Conservation (phyloP, 2,113 vertebrate genomes). For the Otocyon megalotis region DNA sequence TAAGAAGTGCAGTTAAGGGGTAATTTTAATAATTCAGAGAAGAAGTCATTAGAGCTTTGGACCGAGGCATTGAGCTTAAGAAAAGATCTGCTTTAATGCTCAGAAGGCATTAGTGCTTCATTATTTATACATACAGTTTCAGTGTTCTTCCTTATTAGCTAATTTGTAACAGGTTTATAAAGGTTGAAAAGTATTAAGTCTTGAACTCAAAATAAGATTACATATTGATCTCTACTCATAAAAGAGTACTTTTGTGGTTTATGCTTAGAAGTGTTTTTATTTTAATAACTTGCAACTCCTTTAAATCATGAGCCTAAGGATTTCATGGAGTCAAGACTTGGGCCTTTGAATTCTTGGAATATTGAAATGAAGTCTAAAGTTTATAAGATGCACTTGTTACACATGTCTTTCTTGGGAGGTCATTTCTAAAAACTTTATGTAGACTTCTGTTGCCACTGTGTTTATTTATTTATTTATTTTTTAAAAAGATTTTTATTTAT, state of each 20-base stretch:
- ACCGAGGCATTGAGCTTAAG: background rate
- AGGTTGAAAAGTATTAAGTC: slow-evolving; percentile 31
- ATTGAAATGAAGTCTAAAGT: background rate
- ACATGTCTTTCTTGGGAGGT: background rate
- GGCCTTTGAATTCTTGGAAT: slow-evolving; percentile 2
- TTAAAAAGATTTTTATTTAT: too few species aligned
- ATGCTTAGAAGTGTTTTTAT: slow-evolving; percentile 25
- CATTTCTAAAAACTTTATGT: slow-evolving; percentile 18
- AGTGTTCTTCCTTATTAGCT: background rate
- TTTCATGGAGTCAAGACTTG: slow-evolving; percentile 27
- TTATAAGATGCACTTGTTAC: background rate
- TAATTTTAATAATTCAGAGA: slow-evolving; percentile 45
- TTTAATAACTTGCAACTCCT: slow-evolving; percentile 29
- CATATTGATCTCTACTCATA: background rate
- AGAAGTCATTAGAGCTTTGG: background rate
- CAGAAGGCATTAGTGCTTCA: background rate
- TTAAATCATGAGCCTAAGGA: background rate
- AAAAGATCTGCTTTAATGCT: background rate
- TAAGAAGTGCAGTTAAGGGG: background rate
- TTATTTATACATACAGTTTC: slow-evolving; percentile 28
- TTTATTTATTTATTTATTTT: background rate
- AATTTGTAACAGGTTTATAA: slow-evolving; percentile 12
- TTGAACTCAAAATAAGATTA: slow-evolving; percentile 30
- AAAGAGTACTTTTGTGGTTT: background rate
- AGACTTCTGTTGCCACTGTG: background rate